Base-by-base conservation (phyloP, 2,797 vertebrate genomes). In the Iguana delicatissima region DNA sequence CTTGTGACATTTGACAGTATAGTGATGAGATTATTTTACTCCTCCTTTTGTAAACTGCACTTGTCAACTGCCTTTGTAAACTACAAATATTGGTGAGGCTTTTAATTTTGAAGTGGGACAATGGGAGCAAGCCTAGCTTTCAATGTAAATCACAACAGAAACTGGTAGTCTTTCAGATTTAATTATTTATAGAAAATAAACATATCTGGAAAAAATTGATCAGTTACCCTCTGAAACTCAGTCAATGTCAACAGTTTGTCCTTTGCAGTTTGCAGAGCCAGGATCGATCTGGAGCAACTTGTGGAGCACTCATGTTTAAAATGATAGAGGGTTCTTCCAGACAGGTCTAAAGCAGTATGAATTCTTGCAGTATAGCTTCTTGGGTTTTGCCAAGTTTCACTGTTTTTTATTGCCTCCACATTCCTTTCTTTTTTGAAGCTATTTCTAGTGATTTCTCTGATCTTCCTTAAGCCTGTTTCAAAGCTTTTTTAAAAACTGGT, bases 11-110 rank as follows among this genome's bases (percentile, higher is more conserved):
- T 91, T 92, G 86, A 93, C 94, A 92, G 89, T 86, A 92, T 92
- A 82, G 72, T 92, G 91, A 89, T 93, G 42, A 93, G 95, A 96
- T 91, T 95, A 89, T 94, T 95, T 96, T 91, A 94, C 92, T 94
- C 50, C 80, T 91, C 94, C 95, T 90, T 92, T 88, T 93, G 91
- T 95, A 96, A 80, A 94, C 64, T 86, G 90, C 90, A 95, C 81
- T 90, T 91, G 87, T 96, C 95, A 91, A 7, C 85, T 88, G 85
- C 93, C 90, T 92, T 89, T 93, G 91, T 95, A 96, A 81, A 94
- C 55, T 85, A 89, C 90, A 95, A 93, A 95, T 94, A 95, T 96
- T 92, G 95, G 80, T 91, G 89, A 95, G 88, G 52, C 24, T 76
- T 74, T 32, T 24, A 35, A 74, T 52, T 74, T 35, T 86, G 69